These are phyloP conservation scores for Spheniscus mendiculus DNA, from an alignment of 2,113 vertebrate species.

Conservation along the genomic window DNA sequence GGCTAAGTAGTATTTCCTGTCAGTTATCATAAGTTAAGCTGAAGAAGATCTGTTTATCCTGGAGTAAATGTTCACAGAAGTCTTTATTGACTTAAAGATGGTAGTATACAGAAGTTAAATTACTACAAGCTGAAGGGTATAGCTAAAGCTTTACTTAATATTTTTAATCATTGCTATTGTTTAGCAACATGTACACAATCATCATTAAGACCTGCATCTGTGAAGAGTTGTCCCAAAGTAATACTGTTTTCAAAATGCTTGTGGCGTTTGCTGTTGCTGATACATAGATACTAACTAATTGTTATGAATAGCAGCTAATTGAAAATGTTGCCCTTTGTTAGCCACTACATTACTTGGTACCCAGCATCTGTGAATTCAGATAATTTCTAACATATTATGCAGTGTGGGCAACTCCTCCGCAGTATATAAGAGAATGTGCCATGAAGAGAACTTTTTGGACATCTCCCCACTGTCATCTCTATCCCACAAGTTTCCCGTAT, in stretches of 20 bases:
- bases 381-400: not conserved
- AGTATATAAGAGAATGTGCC: not conserved
- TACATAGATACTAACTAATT: not conserved
- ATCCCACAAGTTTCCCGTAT: not conserved
- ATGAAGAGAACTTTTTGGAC: not conserved
- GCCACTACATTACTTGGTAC: not conserved
- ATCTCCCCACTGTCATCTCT: not conserved
- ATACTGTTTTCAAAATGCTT: not conserved
- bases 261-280: not conserved
- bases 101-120: not conserved
- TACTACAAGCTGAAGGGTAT: not conserved
- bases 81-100: not conserved
- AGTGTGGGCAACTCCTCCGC: not conserved
- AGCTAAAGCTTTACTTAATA: not conserved
- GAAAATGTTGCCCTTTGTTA: not conserved
- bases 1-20: not conserved
- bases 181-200: not conserved
- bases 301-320: not conserved
- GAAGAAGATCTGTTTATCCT: not conserved
- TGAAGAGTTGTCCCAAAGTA: not conserved
- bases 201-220: not conserved
- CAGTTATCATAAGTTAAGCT: not conserved
- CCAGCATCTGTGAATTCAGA: not conserved
- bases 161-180: not conserved
- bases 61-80: not conserved